Evolutionary conservation across 2,888 invertebrate species (phyloP), one percentile per base, ranked within the genome.

Genomic region (Drosophila testacea): DNA sequence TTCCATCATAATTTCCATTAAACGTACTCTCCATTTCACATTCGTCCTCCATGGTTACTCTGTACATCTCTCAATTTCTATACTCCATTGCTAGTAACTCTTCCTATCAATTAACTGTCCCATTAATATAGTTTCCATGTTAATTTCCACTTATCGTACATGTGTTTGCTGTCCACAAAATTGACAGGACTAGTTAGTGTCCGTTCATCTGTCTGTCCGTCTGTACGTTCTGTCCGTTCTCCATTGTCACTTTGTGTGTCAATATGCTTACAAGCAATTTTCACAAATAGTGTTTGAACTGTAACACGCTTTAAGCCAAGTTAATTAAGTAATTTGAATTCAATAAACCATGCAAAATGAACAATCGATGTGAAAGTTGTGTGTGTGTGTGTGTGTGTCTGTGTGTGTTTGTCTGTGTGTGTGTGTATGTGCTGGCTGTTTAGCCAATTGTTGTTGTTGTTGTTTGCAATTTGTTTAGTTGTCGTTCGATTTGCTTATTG

Each of bases 401-500:
- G 42, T 42, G 27, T 51, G 51, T 60, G 51, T 7, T 22, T 41
- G 27, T 34, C 50, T 28, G 16, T 9, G n/a, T 11, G 30, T 11
- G 30, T 38, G 10, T n/a, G 16, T 16, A 16, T 7, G 10, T 36
- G 47, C 10, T 11, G 22, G 22, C 22, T 22, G 22, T 22, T 22
- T 22, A 22, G 22, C 22, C 22, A 22, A 22, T 22, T 11, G 16
- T 44, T 56, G 36, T 0, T 63, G 65, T 54, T 63, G 41, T 36
- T 61, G 32, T 38, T 50, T 61, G 55, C 67, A 66, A 75, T 77
- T 75, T 77, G 76, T 69, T 75, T 75, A 60, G 69, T 63, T 66
- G 48, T 52, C 63, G 52, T 57, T 67, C 77, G 61, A 63, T 71
- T 74, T 70, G 81, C 83, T 73, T 73, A 77, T 73, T 77, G 67